Conservation (phyloP, 2,797 vertebrate genomes). For the Myoxocephalus aenaeus region DNA sequence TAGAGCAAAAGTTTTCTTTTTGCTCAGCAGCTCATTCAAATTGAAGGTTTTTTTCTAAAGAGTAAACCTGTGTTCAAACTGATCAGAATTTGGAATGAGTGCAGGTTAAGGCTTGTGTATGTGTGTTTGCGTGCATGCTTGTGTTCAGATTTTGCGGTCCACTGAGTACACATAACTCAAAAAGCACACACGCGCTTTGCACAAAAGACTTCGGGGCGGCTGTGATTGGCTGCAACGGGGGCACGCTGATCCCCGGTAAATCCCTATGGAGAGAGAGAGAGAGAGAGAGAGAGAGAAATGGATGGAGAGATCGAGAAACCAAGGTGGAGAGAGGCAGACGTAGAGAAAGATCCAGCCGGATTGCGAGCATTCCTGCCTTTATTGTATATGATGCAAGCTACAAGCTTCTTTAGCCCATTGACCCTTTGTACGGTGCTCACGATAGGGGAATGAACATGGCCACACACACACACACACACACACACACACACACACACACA, state of each 20-base stretch:
- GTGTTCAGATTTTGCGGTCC: slow-evolving; percentile 56
- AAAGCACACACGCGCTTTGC: slow-evolving; percentile 51
- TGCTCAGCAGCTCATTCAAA: neutral
- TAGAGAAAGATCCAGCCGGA: slow-evolving; percentile 22
- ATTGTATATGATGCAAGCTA: slow-evolving; percentile 61
- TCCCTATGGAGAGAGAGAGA: slow-evolving; percentile 23
- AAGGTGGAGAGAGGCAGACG: slow-evolving; percentile 20
- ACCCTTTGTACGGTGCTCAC: slow-evolving; percentile 55
- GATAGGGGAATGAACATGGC: slow-evolving; percentile 18
- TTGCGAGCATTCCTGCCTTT: slow-evolving; percentile 58
- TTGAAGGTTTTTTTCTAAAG: neutral
- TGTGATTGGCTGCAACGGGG: slow-evolving; percentile 57
- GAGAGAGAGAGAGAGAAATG: slow-evolving; percentile 1
- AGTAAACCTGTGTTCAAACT: neutral
- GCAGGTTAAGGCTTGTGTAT: neutral
- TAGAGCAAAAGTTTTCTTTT: neutral
- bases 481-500: slow-evolving; percentile 34
- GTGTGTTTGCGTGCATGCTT: slow-evolving; percentile 39
- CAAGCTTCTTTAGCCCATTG: slow-evolving; percentile 31
- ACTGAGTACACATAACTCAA: slow-evolving; percentile 58
- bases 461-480: slow-evolving; percentile 11
- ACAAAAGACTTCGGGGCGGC: slow-evolving; percentile 55
- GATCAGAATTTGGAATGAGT: neutral
- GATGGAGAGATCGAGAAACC: slow-evolving; percentile 39
- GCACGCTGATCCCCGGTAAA: slow-evolving; percentile 57